phyloP scores from a whole-genome alignment of 2,888 invertebrate species.

The Autographa pulchrina region DNA sequence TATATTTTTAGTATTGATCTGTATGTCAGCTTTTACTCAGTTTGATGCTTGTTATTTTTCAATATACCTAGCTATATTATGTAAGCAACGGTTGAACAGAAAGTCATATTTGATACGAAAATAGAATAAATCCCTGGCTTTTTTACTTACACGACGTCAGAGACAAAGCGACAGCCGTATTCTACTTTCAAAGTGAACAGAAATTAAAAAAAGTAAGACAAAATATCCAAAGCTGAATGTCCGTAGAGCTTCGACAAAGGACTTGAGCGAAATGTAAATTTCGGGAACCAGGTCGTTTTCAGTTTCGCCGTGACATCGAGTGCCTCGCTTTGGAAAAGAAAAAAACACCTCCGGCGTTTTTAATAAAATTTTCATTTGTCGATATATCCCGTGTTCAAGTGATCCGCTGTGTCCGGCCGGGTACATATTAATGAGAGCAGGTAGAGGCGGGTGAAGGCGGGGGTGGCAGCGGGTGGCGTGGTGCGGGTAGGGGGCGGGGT shows the following conservation, averaged over 20 bases:
- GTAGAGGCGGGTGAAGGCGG: constrained; percentile 63
- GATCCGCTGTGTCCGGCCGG: constrained; percentile 80
- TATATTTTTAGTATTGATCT: not conserved
- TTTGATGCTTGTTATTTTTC: not conserved
- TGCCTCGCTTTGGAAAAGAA: constrained; percentile 36
- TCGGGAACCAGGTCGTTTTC: constrained; percentile 28
- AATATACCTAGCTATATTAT: not conserved
- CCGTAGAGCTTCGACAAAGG: constrained; percentile 32
- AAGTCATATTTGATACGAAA: not conserved
- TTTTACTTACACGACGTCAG: not conserved
- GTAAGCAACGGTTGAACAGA: not conserved
- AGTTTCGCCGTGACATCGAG: constrained; percentile 14
- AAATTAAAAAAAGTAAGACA: not conserved
- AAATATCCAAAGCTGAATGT: constrained; percentile 6
- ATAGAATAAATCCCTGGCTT: not conserved
- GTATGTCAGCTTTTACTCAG: not conserved
- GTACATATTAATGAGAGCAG: constrained; percentile 87
- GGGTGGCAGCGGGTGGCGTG: constrained; percentile 33
- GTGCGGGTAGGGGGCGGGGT: constrained; percentile 60
- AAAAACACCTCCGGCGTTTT: constrained; percentile 46
- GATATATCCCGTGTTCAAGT: constrained; percentile 70
- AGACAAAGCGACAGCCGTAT: not conserved
- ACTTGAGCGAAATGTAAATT: constrained; percentile 38
- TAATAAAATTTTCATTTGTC: constrained; percentile 72
- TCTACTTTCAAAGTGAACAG: not conserved